Percentiles rank a stretch among this genome's conserved stretches.
phyloP scores from a whole-genome alignment of 2,113 vertebrate genomes.

The Seriola quinqueradiata region DNA sequence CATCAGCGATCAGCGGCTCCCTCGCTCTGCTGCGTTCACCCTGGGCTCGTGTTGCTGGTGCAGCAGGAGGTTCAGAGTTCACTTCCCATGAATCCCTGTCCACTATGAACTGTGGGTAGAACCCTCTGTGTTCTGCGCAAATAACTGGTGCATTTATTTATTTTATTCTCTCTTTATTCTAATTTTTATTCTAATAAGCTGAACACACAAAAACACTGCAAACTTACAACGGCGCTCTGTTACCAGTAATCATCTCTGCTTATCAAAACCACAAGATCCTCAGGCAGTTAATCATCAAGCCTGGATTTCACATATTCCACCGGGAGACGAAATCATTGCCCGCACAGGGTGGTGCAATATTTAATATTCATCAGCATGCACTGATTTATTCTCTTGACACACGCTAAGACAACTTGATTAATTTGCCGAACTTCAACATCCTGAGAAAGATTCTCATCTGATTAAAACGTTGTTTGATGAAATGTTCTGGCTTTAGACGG shows the following conservation, averaged over 20 bases:
- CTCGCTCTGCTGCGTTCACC: background rate
- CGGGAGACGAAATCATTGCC: background rate
- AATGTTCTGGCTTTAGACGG: background rate
- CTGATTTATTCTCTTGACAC: background rate
- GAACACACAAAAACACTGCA: background rate
- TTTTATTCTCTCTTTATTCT: background rate
- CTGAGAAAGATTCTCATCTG: background rate
- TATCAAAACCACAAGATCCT: background rate
- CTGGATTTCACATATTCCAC: background rate
- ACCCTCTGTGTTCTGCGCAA: background rate
- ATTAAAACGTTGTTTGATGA: background rate
- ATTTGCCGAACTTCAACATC: background rate
- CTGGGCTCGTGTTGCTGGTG: background rate
- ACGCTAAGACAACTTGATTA: background rate
- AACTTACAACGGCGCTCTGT: background rate
- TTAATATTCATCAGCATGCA: background rate
- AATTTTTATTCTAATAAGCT: background rate
- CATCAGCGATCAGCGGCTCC: constrained; percentile 11
- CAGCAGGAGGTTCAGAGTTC: constrained; percentile 4
- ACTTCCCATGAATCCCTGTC: background rate
- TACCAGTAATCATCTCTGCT: background rate
- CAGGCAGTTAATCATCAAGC: background rate
- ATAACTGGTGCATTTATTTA: background rate
- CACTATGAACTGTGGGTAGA: background rate
- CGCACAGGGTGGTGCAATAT: background rate